Base-by-base conservation (phyloP, 2,113 vertebrate genomes). In the Malurus elegans region DNA sequence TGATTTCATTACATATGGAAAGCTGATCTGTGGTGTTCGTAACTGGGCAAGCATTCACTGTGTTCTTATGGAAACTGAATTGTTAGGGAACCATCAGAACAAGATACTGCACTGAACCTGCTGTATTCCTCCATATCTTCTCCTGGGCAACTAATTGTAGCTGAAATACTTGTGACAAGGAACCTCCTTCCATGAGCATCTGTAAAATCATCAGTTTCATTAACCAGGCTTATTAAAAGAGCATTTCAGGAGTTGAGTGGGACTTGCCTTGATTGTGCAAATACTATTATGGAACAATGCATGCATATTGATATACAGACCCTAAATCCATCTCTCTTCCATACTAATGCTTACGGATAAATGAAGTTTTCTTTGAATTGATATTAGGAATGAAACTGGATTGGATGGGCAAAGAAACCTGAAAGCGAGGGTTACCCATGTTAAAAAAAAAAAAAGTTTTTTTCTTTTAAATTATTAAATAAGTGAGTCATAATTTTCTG, bases 321-420 rank as follows among this genome's bases (percentile, higher is more conserved):
- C 7, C 10, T 40, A 56, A 36, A 85, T 38, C 34, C 10, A 21
- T 29, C 57, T 75, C 56, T 42, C 31, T 91, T 36, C 28, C 9
- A 44, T 0, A 0, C 14, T 65, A 90, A 31, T 0, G 4, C 25
- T 75, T 78, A 62, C 0, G 4, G 4, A 57, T 58, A 54, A 76
- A 66, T 36, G 9, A 72, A 20, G 4, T 26, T 75, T 90, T 42
- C 29, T 90, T 45, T 36, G 20, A 50, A 29, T n/a, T 38, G 19
- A 8, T 64, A 40, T 64, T 64, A 48, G 8, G 40, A 93, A 64
- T 61, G 18, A 74, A 44, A 71, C 21, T 57, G 19, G 16, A 69
- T 36, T 72, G 75, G 61, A 84, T 45, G 42, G 89, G 61, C n/a
- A 44, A 64, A 64, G 23, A 92, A 71, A 38, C 36, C 4, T 21